Evolutionary conservation across 2,888 invertebrate species (phyloP), one percentile per base, ranked within the genome.

Genomic region (Serrognathus titanus): DNA sequence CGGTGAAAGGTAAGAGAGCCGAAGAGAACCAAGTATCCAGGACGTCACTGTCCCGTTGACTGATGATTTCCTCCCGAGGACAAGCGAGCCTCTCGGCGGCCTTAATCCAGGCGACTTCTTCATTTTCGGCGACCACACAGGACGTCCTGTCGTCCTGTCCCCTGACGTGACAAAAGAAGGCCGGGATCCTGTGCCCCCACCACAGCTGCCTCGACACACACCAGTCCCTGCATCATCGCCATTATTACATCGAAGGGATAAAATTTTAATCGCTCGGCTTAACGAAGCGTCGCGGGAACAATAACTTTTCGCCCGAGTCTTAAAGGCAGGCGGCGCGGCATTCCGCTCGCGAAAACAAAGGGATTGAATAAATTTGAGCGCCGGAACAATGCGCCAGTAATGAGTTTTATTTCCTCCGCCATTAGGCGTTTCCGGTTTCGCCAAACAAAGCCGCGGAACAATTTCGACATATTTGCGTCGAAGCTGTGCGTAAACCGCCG

Each of bases 171-270:
- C 76, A 78, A 7, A 55, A 63, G 64, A 97, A 99, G 0, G 94
- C 97, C 0, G 99, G 99, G 64, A 99, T 95, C 56, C 94, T 86
- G 78, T 99, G 99, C 1, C 99, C 99, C 99, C 99, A 99, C 99
- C 99, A 99, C 53, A 99, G 81, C 77, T 99, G 99, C 1, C 94
- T 83, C 1, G 97, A 98, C 57, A 99, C 93, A 78, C 99, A 99
- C 99, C 99, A 99, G 78, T 99, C 98, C 3, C 96, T 86, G 69
- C 20, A 62, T 31, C 24, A 31, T 31, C 24, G 24, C 24, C 24
- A 2, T 31, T 31, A 31, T 31, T 31, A 31, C 6, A 31, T 3
- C 24, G 7, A 31, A 31, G 24, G 24, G 24, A 31, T 31, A 5
- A 31, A 31, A 31, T 31, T 31, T 31, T 31, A 31, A 31, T 31